Evolutionary conservation across 2,797 vertebrate species (phyloP).

Genomic region (Helarctos malayanus): DNA sequence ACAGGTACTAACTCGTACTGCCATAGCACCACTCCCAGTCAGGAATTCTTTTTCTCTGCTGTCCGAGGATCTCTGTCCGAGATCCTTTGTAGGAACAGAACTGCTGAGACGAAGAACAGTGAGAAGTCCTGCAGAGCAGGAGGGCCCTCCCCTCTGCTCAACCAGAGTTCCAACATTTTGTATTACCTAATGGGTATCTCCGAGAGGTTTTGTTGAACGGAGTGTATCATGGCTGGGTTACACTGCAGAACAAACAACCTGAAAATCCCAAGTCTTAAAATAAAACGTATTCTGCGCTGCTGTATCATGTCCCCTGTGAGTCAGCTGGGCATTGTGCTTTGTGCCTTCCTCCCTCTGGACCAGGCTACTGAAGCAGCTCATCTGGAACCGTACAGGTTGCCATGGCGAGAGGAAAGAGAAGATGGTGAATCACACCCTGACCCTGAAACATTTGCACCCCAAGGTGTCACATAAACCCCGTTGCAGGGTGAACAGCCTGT

Average conservation of each 20-base stretch:
- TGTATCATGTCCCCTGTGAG: neutral
- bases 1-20: neutral
- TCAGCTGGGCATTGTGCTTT: neutral
- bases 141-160: neutral
- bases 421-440: neutral
- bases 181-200: neutral
- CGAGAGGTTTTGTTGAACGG: neutral
- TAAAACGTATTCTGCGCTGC: neutral
- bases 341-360: neutral
- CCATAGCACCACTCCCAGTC: neutral
- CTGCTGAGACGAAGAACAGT: neutral
- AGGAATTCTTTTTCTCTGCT: neutral
- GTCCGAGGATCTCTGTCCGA: neutral
- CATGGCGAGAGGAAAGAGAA: neutral
- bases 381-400: neutral
- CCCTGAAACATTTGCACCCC: neutral
- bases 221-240: neutral
- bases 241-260: neutral
- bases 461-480: neutral
- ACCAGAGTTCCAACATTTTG: neutral
- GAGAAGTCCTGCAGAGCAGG: neutral
- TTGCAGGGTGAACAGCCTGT: neutral
- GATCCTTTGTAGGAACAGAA: neutral
- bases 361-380: neutral
- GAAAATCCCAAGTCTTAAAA: neutral